Conservation (phyloP, 2,113 vertebrate genomes). For the Pteronura brasiliensis region DNA sequence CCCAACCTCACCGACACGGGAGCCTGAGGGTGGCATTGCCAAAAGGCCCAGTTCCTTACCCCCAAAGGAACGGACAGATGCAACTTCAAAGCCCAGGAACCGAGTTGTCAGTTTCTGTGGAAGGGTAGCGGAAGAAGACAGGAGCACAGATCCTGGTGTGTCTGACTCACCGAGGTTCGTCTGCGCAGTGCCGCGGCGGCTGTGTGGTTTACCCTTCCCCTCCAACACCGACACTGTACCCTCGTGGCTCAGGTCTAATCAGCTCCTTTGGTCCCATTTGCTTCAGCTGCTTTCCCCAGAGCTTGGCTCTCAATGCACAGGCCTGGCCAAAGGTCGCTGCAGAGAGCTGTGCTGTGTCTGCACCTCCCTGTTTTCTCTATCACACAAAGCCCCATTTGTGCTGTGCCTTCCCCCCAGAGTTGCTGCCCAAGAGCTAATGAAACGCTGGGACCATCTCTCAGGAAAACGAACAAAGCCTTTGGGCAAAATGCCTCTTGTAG, state of each 20-base stretch:
- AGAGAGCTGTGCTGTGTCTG: not conserved
- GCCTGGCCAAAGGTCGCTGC: not conserved
- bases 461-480: not conserved
- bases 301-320: not conserved
- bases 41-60: not conserved
- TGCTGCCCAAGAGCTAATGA: not conserved
- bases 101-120: not conserved
- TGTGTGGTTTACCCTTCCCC: not conserved
- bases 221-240: not conserved
- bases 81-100: not conserved
- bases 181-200: not conserved
- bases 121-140: not conserved
- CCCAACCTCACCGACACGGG: not conserved
- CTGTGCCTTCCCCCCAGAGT: not conserved
- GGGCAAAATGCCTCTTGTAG: not conserved
- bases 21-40: not conserved
- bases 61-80: not conserved
- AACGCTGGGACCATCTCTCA: not conserved
- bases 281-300: slow-evolving; percentile 10
- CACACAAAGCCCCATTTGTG: not conserved
- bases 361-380: not conserved
- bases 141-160: not conserved
- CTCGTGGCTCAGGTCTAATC: not conserved
- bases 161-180: not conserved
- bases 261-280: not conserved